Evolutionary conservation across 2,797 vertebrate species (phyloP).

Genomic region (Falco cherrug): DNA sequence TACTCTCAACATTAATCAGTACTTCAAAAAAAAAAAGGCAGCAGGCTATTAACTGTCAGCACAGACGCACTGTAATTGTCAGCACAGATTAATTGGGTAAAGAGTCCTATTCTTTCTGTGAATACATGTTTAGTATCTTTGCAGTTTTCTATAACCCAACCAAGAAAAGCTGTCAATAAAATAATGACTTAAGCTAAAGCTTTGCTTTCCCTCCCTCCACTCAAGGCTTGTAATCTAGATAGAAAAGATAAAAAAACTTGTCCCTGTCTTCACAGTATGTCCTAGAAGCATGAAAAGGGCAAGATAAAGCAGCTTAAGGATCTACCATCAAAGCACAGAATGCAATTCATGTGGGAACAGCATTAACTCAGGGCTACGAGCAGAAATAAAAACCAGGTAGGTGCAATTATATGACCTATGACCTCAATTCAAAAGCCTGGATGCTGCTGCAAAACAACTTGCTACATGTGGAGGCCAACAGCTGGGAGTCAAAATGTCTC

Average conservation of each 20-base stretch:
- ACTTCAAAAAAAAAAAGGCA: background rate
- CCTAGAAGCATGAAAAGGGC: background rate
- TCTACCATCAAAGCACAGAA: background rate
- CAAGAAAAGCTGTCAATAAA: background rate
- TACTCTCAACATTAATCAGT: background rate
- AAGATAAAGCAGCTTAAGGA: background rate
- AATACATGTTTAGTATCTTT: background rate
- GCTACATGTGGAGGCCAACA: background rate
- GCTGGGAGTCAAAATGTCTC: background rate
- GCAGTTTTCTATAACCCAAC: background rate
- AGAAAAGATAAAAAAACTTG: background rate
- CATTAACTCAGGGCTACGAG: background rate
- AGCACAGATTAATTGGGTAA: background rate
- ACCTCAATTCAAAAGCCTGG: background rate
- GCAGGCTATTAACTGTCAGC: background rate
- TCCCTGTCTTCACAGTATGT: background rate
- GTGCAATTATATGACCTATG: background rate
- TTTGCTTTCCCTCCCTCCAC: background rate
- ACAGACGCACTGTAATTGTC: too few species aligned
- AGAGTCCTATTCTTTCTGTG: background rate
- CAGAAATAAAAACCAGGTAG: background rate
- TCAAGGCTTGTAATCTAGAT: background rate
- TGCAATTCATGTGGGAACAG: background rate
- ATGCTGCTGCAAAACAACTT: background rate
- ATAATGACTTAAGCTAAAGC: background rate